A percentile compares a stretch with the other conserved stretches of the same genome.
These are phyloP conservation scores for Hetaerina americana DNA, from an alignment of 1,140 invertebrate species.

Conservation along the genomic window DNA sequence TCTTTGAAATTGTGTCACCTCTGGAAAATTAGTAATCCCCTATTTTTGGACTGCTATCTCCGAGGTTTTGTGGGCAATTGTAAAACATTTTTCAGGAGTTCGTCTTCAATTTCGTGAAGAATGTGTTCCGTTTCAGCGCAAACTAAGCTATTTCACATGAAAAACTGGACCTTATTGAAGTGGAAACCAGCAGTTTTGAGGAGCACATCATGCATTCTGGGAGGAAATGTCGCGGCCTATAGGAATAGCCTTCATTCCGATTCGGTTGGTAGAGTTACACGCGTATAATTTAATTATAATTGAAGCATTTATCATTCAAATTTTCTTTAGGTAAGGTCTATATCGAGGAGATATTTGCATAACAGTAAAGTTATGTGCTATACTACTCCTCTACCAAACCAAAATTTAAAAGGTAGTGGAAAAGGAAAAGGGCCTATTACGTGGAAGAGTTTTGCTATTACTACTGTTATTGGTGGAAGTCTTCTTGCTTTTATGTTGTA, in stretches of 20 bases:
- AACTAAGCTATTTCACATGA: not conserved
- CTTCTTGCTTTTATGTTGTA: slow-evolving; percentile 61
- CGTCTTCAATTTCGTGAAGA: not conserved
- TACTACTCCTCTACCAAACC: not conserved
- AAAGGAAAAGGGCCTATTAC: slow-evolving; percentile 47
- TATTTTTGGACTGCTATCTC: not conserved
- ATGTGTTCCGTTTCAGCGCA: not conserved
- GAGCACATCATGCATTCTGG: too few relatives aligned
- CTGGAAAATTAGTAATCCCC: not conserved
- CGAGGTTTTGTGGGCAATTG: not conserved
- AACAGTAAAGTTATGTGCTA: not conserved
- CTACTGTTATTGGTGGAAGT: slow-evolving; percentile 44
- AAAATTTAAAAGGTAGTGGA: not conserved
- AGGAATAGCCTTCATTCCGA: not conserved
- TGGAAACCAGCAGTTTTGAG: not conserved
- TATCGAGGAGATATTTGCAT: not conserved
- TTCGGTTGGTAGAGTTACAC: not conserved
- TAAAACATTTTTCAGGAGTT: not conserved
- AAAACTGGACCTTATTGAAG: not conserved
- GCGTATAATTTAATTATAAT: not conserved
- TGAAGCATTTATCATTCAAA: not conserved
- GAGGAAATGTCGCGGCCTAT: not conserved
- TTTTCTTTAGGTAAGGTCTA: not conserved
- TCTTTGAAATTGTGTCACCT: not conserved
- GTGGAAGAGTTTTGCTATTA: slow-evolving; percentile 58